Evolutionary conservation across 2,888 invertebrate species (phyloP), one percentile per base, ranked within the genome.

Genomic region (Spilosoma lubricipeda): DNA sequence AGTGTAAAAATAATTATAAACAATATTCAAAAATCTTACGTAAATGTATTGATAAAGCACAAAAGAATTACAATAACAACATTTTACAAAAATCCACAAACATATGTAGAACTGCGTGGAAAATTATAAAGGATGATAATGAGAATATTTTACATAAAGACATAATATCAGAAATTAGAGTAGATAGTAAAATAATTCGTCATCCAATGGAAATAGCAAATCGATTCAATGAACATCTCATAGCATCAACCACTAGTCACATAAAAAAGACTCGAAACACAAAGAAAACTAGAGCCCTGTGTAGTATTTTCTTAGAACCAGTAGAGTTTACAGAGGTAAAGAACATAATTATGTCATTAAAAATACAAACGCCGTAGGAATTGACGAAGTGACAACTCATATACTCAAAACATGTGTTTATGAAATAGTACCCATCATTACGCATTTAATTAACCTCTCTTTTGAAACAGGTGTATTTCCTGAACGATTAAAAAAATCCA

Each of bases 11-110:
- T 66, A 66, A 39, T 9, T 66, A 15, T 66, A 23, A 42, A 3
- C 20, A 23, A n/a, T 66, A 66, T 66, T 66, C 66, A 42, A 66
- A 66, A 69, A 48, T 71, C 30, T 39, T 71, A 65, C 15, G 72
- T 67, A 64, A 52, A 20, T 63, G 65, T 72, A 71, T 71, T 13
- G 13, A 42, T 42, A 13, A 42, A 42, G 11, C 42, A 42, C 13
- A 42, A 42, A 42, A 42, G 3, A 42, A 13, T 1, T 42, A 42
- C 42, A 42, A 42, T 42, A 45, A 45, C 2, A 45, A 45, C 18
- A 45, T 45, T 45, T 15, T 45, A 42, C 42, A 42, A 15, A 42
- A 42, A 8, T 42, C 68, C 2, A 52, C 3, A 11, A 52, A 68
- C 9, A 52, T 68, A 52, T 68, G 52, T 23, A 48, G 52, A 52